Percentiles rank a stretch among this genome's conserved stretches.
Conservation (phyloP, 2,797 vertebrate species). For the Melanotaenia boesemani region DNA sequence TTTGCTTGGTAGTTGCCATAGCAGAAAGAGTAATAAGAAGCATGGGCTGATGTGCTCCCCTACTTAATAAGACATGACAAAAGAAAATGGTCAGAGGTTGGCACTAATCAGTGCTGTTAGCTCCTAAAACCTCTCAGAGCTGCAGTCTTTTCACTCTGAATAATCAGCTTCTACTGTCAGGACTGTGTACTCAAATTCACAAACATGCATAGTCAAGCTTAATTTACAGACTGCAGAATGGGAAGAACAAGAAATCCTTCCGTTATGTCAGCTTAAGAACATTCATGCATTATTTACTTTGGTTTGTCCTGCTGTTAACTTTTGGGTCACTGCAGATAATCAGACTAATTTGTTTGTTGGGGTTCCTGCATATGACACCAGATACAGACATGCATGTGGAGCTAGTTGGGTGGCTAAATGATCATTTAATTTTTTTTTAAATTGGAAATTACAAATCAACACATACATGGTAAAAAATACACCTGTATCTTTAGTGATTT, state of each 20-base stretch:
- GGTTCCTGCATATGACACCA: neutral
- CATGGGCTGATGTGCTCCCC: constrained; percentile 72
- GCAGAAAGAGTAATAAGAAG: constrained; percentile 80
- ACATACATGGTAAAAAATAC: neutral
- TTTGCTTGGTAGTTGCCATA: constrained; percentile 80
- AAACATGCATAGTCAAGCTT: constrained; percentile 13
- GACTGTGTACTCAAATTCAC: constrained; percentile 5
- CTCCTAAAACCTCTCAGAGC: constrained; percentile 47
- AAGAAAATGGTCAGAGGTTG: constrained; percentile 73
- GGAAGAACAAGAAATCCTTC: constrained; percentile 10
- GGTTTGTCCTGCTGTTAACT: neutral
- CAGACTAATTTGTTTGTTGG: neutral
- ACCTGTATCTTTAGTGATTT: constrained; percentile 37
- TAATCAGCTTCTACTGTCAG: constrained; percentile 15
- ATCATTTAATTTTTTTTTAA: neutral
- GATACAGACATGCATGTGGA: neutral
- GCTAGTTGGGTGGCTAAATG: neutral
- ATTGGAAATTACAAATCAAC: neutral
- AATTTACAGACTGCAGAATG: constrained; percentile 9
- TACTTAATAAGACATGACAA: constrained; percentile 75
- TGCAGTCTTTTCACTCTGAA: constrained; percentile 29
- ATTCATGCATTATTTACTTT: neutral
- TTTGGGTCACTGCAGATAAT: neutral
- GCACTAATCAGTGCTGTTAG: constrained; percentile 42
- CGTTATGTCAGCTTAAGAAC: neutral